Conservation (phyloP, 2,797 vertebrate genomes). For the Siniperca obscura region DNA sequence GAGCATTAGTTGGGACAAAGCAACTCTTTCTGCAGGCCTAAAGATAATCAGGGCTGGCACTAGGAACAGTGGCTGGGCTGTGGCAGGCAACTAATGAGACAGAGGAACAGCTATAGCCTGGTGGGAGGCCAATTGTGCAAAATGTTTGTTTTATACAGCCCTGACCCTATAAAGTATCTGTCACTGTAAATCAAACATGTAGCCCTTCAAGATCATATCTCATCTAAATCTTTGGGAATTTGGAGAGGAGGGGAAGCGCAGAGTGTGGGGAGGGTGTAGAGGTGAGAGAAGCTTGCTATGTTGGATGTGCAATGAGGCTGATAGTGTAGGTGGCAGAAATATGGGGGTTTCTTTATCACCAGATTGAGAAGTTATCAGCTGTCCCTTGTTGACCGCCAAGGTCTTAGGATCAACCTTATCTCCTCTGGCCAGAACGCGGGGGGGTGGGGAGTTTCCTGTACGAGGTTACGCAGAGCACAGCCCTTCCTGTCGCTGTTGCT, state of each 20-base stretch:
- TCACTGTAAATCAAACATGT: constrained; percentile 66
- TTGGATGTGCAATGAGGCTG: constrained; percentile 31
- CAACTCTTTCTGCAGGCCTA: constrained; percentile 54
- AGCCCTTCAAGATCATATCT: constrained; percentile 68
- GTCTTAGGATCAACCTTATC: constrained; percentile 89
- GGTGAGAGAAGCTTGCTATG: constrained; percentile 16
- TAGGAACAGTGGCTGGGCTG: constrained; percentile 70
- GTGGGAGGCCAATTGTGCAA: constrained; percentile 74
- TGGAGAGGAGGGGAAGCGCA: constrained; percentile 27
- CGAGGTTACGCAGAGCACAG: constrained; percentile 85
- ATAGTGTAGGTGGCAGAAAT: constrained; percentile 44
- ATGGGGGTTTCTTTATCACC: constrained; percentile 70
- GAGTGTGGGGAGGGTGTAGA: constrained; percentile 13
- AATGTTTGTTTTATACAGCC: constrained; percentile 76
- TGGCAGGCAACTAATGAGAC: constrained; percentile 79
- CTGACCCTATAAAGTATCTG: constrained; percentile 69
- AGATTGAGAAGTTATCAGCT: constrained; percentile 83
- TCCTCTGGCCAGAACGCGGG: constrained; percentile 86
- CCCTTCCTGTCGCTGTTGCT: constrained; percentile 88
- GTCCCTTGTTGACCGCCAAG: constrained; percentile 80
- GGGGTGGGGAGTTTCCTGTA: constrained; percentile 86
- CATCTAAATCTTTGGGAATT: constrained; percentile 59
- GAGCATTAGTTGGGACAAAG: constrained; percentile 52
- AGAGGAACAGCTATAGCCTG: constrained; percentile 65
- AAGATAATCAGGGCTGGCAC: constrained; percentile 80